These are phyloP conservation scores for Synanthedon myopaeformis DNA, from an alignment of 2,888 invertebrate genomes.

Conservation along the genomic window DNA sequence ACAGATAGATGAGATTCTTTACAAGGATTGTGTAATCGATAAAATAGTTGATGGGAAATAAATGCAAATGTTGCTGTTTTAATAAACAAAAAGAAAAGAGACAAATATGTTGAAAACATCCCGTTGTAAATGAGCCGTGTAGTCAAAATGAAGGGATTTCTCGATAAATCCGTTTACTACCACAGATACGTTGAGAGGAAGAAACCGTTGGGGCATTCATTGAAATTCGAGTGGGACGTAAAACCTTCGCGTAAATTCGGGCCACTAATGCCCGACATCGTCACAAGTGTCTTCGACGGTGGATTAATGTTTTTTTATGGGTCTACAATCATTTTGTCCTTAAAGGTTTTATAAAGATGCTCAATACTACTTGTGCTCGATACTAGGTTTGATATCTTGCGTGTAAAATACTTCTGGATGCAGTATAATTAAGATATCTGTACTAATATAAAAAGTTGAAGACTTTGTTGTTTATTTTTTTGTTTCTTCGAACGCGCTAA, in stretches of 20 bases:
- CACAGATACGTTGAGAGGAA: not conserved
- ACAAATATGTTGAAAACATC: too few species aligned
- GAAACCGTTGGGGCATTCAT: slow-evolving; percentile 21
- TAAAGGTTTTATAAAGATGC: slow-evolving; percentile 6
- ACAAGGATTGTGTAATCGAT: too few species aligned
- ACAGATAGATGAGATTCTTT: too few species aligned
- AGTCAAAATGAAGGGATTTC: slow-evolving; percentile 29
- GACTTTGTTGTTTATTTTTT: too few species aligned
- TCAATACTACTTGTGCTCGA: not conserved
- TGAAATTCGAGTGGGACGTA: slow-evolving; percentile 51
- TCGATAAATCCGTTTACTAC: slow-evolving; percentile 31
- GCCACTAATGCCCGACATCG: slow-evolving; percentile 6
- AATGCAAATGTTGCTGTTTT: too few species aligned
- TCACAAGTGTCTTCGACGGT: slow-evolving; percentile 23
- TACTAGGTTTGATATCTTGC: not conserved
- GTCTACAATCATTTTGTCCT: slow-evolving; percentile 20
- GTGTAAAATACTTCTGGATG: too few species aligned
- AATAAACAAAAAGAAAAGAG: too few species aligned
- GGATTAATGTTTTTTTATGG: slow-evolving; percentile 37
- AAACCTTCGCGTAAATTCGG: slow-evolving; percentile 44
- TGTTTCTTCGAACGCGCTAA: too few species aligned
- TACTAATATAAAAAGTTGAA: too few species aligned
- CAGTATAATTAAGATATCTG: too few species aligned
- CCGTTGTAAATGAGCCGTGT: slow-evolving; percentile 18
- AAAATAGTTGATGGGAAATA: too few species aligned